phyloP scores from a whole-genome alignment of 1,140 invertebrate species.

The Drosophila nigrodunni region DNA sequence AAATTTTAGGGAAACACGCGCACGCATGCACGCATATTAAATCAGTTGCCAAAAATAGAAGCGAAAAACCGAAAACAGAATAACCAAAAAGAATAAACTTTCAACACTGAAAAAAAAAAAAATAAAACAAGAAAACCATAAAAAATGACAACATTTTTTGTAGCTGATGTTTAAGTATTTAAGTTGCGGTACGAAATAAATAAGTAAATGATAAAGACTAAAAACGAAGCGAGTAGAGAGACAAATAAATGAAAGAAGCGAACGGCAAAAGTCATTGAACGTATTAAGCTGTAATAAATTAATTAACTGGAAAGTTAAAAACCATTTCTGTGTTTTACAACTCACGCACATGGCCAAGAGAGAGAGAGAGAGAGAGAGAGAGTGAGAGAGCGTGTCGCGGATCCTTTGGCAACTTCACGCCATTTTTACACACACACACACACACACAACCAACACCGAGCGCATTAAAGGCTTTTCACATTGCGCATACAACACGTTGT shows the following conservation, averaged over 20 bases:
- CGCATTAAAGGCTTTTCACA: conserved; percentile 68
- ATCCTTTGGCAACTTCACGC: conserved; percentile 72
- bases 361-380: background rate
- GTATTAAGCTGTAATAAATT: conserved; percentile 77
- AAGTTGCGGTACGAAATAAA: conserved; percentile 29
- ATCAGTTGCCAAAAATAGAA: conserved; percentile 78
- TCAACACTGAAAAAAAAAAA: background rate
- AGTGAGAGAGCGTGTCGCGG: conserved; percentile 21
- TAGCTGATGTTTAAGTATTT: conserved; percentile 22
- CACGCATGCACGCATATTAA: conserved; percentile 81
- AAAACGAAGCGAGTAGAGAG: conserved; percentile 7
- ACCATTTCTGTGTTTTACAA: conserved; percentile 73
- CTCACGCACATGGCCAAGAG: background rate
- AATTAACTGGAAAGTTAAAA: conserved; percentile 80
- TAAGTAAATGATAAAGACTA: conserved; percentile 11
- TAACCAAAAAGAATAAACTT: background rate
- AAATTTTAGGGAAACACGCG: conserved; percentile 66
- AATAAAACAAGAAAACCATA: background rate
- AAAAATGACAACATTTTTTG: conserved; percentile 13
- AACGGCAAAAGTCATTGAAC: conserved; percentile 78
- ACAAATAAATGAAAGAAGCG: conserved; percentile 33
- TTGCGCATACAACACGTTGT: conserved; percentile 69
- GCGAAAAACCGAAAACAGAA: conserved; percentile 25
- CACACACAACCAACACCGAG: conserved; percentile 20
- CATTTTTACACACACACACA: conserved; percentile 53